Conservation (phyloP, 1,140 invertebrate genomes). For the Leptopilina boulardi region DNA sequence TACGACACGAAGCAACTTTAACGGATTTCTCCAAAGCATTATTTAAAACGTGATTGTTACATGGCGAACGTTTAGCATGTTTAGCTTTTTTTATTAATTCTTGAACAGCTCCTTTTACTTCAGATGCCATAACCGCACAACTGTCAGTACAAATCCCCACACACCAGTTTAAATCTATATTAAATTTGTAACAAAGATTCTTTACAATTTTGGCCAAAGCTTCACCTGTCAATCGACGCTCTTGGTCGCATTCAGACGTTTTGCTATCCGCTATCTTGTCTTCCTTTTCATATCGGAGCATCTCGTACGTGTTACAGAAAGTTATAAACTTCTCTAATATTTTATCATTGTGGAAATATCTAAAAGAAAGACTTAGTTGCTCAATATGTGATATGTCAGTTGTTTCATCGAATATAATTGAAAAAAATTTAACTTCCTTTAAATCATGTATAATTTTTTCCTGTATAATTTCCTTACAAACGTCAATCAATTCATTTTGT, state of each 20-base stretch:
- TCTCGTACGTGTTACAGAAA: constrained; percentile 52
- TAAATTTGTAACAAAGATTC: constrained; percentile 48
- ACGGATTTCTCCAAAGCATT: constrained; percentile 50
- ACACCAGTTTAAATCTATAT: constrained; percentile 51
- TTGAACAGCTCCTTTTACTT: constrained; percentile 50
- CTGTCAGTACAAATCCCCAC: constrained; percentile 58
- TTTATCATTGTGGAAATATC: constrained; percentile 49
- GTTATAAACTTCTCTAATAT: constrained; percentile 53
- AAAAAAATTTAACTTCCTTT: constrained; percentile 46
- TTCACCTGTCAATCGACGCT: constrained; percentile 48
- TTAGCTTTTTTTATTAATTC: constrained; percentile 46
- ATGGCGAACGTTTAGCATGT: constrained; percentile 53
- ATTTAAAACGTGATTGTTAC: constrained; percentile 56
- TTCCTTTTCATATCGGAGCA: constrained; percentile 41
- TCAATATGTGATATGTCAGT: constrained; percentile 57
- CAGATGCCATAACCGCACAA: constrained; percentile 58
- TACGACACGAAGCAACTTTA: constrained; percentile 48
- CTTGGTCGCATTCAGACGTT: no score
- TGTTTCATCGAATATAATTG: constrained; percentile 62
- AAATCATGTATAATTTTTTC: constrained; percentile 50
- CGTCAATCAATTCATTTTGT: constrained; percentile 61
- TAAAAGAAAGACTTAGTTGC: constrained; percentile 54
- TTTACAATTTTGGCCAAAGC: constrained; percentile 48
- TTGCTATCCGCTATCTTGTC: no score
- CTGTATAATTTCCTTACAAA: constrained; percentile 54